These are phyloP conservation scores for Pelmatolapia mariae DNA, from an alignment of 2,113 vertebrate genomes.

Conservation along the genomic window DNA sequence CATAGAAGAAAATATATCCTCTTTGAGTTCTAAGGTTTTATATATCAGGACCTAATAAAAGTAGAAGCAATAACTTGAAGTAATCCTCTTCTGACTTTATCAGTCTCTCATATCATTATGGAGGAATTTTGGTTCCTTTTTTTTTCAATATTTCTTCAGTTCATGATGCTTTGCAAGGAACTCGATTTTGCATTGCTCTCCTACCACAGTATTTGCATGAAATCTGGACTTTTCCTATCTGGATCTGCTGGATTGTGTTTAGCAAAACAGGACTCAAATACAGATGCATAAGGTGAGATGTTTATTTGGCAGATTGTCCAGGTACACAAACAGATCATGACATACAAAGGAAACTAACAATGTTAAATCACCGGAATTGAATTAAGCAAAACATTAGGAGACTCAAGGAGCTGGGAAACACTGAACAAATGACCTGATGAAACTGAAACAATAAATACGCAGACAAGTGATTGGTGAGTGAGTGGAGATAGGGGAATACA, in stretches of 20 bases:
- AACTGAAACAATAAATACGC: not conserved
- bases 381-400: not conserved
- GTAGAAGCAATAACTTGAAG: not conserved
- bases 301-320: not conserved
- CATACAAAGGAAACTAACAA: not conserved
- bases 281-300: not conserved
- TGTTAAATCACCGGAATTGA: not conserved
- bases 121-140: not conserved
- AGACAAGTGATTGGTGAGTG: not conserved
- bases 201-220: not conserved
- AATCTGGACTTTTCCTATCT: not conserved
- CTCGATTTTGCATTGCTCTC: not conserved
- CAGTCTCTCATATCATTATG: not conserved
- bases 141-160: not conserved
- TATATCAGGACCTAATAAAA: not conserved
- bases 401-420: not conserved
- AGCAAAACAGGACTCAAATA: not conserved
- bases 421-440: not conserved
- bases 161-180: not conserved
- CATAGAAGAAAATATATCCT: not conserved
- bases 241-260: not conserved
- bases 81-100: not conserved
- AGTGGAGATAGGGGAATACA: not conserved
- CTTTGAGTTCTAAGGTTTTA: not conserved
- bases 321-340: not conserved